A percentile compares a stretch with the other conserved stretches of the same genome.
Conservation (phyloP, 2,888 invertebrate genomes). For the Glaucopsyche alexis region DNA sequence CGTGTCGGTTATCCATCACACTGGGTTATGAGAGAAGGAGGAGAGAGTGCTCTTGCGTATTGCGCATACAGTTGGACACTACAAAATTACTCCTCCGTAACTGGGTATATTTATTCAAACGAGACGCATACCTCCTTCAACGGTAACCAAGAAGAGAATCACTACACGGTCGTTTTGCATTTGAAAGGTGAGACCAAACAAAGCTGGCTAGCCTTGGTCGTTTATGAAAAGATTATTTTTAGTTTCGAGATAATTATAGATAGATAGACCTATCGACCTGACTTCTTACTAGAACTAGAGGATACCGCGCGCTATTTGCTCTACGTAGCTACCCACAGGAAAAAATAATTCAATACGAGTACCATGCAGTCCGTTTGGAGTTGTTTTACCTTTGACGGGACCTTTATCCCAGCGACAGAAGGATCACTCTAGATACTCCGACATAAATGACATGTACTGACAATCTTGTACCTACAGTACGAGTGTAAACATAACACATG, state of each 20-base stretch:
- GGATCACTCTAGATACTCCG: no score
- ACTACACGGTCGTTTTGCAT: constrained; percentile 43
- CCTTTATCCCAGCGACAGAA: no score
- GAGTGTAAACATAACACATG: no score
- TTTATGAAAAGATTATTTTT: constrained; percentile 20
- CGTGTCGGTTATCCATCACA: constrained; percentile 42
- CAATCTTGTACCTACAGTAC: no score
- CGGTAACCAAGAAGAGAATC: constrained; percentile 41
- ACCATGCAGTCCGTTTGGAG: no score
- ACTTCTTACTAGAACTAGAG: not conserved
- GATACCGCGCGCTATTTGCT: not conserved
- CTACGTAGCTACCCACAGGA: not conserved
- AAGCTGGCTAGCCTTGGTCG: constrained; percentile 31
- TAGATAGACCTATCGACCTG: not conserved
- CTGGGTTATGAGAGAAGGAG: no score
- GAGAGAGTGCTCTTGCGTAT: no score
- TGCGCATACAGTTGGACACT: no score
- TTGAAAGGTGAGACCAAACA: constrained; percentile 37
- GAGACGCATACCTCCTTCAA: constrained; percentile 43
- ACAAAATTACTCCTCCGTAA: no score
- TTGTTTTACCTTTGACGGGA: no score
- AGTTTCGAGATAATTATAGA: not conserved
- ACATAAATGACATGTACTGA: no score
- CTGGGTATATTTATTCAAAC: constrained; percentile 53
- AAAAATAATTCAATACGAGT: no score